Evolutionary conservation across 2,888 invertebrate genomes (phyloP).

Genomic region (Torymus auratus): DNA sequence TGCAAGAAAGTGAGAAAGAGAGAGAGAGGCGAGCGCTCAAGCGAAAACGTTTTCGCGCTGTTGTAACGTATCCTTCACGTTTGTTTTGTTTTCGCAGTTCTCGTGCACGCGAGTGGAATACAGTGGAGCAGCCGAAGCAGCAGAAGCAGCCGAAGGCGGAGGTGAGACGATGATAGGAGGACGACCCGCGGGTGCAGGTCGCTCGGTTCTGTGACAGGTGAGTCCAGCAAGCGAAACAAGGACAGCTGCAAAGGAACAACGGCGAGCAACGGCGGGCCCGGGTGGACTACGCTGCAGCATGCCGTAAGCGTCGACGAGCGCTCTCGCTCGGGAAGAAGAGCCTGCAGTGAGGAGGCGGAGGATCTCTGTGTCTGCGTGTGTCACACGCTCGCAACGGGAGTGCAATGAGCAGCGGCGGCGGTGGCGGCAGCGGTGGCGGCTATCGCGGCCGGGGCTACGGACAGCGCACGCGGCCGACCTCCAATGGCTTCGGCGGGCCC

Average conservation of each 20-base stretch:
- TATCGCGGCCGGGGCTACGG: conserved; percentile 70
- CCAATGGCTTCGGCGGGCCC: conserved; percentile 54
- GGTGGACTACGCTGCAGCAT: conserved; percentile 32
- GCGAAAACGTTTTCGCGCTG: neutral
- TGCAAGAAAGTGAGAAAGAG: neutral
- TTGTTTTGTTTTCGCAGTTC: conserved; percentile 54
- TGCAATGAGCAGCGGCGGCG: conserved; percentile 60
- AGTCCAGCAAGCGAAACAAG: conserved; percentile 13
- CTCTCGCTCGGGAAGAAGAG: conserved; percentile 41
- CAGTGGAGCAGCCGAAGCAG: neutral
- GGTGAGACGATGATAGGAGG: conserved; percentile 13
- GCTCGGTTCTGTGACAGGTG: conserved; percentile 48
- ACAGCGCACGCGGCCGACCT: conserved; percentile 64
- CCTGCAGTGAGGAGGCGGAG: conserved; percentile 7
- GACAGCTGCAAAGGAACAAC: neutral
- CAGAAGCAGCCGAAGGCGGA: neutral
- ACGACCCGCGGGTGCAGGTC: neutral
- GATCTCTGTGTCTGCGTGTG: conserved; percentile 15
- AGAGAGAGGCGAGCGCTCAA: neutral
- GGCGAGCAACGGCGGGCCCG: too few relatives aligned
- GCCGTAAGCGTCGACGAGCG: conserved; percentile 49
- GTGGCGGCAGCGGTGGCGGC: conserved; percentile 61
- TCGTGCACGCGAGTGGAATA: neutral
- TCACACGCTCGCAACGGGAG: conserved; percentile 25
- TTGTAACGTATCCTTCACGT: conserved; percentile 12